Percentiles rank a stretch among this genome's conserved stretches.
These are phyloP conservation scores for Nephrotoma appendiculata DNA, from an alignment of 2,888 invertebrate species.

Conservation along the genomic window DNA sequence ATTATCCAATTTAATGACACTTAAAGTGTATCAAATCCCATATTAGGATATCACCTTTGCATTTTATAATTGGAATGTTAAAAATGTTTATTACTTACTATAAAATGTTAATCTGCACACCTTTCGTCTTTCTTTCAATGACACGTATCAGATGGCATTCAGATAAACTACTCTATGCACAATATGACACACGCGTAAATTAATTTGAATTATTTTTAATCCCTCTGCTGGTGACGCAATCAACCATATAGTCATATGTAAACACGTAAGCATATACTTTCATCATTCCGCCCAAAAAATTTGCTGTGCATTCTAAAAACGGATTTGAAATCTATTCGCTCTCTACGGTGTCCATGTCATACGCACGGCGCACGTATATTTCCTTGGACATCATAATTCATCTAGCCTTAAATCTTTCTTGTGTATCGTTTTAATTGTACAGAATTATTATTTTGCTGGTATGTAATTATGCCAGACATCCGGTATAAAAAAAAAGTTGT, in stretches of 20 bases:
- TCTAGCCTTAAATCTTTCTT: not conserved
- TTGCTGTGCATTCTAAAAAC: not conserved
- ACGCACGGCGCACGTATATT: not conserved
- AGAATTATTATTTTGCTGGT: not conserved
- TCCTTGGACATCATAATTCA: not conserved
- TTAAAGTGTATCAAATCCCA: not conserved
- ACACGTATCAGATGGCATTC: not conserved
- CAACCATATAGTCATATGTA: not conserved
- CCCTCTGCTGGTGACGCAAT: not conserved
- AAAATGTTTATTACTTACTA: no score
- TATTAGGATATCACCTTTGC: not conserved
- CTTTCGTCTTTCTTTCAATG: not conserved
- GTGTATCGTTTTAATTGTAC: not conserved
- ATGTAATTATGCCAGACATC: not conserved
- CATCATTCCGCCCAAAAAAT: not conserved
- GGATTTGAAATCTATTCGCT: not conserved
- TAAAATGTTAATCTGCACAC: no score
- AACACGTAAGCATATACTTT: not conserved
- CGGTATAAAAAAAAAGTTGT: not conserved
- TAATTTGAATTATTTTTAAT: not conserved
- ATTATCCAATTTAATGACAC: not conserved
- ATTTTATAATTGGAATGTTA: no score
- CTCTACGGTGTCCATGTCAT: not conserved
- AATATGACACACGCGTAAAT: not conserved
- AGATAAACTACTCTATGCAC: not conserved